Evolutionary conservation across 1,140 invertebrate species (phyloP).

Genomic region (Macrocentrus cingulum): DNA sequence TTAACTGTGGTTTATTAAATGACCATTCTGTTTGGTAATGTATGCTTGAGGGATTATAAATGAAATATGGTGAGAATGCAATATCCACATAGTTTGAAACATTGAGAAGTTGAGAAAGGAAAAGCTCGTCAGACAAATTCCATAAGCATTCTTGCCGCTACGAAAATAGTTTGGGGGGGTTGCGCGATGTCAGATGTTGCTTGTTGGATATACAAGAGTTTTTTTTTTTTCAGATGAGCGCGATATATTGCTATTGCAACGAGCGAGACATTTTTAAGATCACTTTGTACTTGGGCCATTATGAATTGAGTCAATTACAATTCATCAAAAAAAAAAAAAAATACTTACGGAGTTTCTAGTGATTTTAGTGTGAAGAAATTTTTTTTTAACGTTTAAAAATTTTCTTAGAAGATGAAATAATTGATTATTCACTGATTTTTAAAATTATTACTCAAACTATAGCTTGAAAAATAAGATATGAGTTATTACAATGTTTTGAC

Average conservation of each 20-base stretch:
- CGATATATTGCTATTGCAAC: not conserved
- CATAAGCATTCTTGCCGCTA: not conserved
- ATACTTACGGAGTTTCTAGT: no score
- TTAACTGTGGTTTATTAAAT: constrained; percentile 10
- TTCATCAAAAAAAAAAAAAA: no score
- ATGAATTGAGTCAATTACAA: no score
- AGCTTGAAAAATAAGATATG: no score
- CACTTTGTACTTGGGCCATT: constrained; percentile 17
- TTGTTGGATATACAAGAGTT: not conserved
- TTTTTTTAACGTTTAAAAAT: no score
- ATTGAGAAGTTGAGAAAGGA: constrained; percentile 1
- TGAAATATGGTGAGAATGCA: constrained; percentile 5
- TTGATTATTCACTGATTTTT: no score
- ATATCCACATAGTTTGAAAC: constrained; percentile 14
- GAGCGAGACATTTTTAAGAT: not conserved
- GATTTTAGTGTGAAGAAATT: no score
- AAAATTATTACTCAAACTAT: no score
- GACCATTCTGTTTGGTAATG: constrained; percentile 2
- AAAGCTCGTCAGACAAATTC: not conserved
- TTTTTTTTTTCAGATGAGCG: no score
- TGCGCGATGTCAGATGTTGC: not conserved
- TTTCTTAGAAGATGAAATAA: no score
- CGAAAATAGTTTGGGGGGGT: constrained; percentile 11
- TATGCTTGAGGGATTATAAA: constrained; percentile 12
- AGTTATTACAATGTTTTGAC: no score